These are phyloP conservation scores for Gymnogyps californianus DNA, from an alignment of 2,113 vertebrate genomes.

Conservation along the genomic window DNA sequence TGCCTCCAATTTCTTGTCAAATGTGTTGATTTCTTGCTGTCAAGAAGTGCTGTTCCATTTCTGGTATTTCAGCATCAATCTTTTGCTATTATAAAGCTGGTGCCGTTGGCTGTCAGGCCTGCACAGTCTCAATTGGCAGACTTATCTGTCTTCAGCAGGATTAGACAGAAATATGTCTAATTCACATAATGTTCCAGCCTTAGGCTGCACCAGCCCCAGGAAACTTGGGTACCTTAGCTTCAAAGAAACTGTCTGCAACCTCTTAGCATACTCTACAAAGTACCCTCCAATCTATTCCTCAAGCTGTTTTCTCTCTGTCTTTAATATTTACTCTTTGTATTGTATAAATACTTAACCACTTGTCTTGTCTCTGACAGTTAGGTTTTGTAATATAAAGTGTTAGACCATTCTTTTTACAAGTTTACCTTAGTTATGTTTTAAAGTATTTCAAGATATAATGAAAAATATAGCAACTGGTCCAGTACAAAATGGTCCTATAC, in stretches of 20 bases:
- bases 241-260: slow-evolving; percentile 61
- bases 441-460: not conserved
- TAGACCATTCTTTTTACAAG: not conserved
- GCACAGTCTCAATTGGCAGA: slow-evolving; percentile 62
- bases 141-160: slow-evolving; percentile 68
- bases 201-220: slow-evolving; percentile 53
- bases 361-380: not conserved
- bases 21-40: slow-evolving; percentile 45
- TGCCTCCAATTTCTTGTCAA: slow-evolving; percentile 53
- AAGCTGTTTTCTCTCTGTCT: slow-evolving; percentile 1
- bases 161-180: slow-evolving; percentile 68
- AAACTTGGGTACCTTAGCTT: slow-evolving; percentile 68
- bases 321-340: slow-evolving; percentile 1
- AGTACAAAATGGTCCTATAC: not conserved
- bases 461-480: not conserved
- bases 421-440: not conserved
- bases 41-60: slow-evolving; percentile 37
- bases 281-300: slow-evolving; percentile 31
- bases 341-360: not conserved
- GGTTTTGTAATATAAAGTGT: not conserved
- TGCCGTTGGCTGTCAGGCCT: slow-evolving; percentile 58
- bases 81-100: slow-evolving; percentile 52
- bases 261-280: slow-evolving; percentile 28
- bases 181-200: slow-evolving; percentile 51
- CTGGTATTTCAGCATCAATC: slow-evolving; percentile 56